These are phyloP conservation scores for Lasioglossum calceatum DNA, from an alignment of 2,888 invertebrate species.

Conservation along the genomic window DNA sequence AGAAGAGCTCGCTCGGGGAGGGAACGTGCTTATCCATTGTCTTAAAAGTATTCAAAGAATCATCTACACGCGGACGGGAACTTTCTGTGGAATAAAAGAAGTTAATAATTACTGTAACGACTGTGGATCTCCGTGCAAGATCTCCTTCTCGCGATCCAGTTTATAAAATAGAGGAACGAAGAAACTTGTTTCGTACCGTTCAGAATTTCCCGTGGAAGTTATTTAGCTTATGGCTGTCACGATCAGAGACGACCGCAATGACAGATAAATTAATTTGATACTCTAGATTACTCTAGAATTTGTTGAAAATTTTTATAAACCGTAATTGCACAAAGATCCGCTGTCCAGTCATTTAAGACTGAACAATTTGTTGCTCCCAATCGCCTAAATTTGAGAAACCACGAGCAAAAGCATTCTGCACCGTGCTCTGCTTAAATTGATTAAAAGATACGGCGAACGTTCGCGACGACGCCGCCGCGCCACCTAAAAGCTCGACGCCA, in stretches of 20 bases:
- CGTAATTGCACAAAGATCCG: too few relatives aligned
- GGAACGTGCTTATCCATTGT: neutral
- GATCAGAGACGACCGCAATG: too few relatives aligned
- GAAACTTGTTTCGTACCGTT: neutral
- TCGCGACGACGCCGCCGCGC: neutral
- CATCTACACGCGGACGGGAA: neutral
- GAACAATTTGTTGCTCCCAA: neutral
- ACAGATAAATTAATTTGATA: too few relatives aligned
- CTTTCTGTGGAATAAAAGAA: neutral
- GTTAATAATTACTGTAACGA: neutral
- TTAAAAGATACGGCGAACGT: neutral
- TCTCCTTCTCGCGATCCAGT: too few relatives aligned
- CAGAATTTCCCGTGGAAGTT: neutral
- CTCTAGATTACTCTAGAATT: too few relatives aligned
- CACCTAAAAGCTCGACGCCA: neutral
- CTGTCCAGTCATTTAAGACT: too few relatives aligned
- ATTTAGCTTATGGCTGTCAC: too few relatives aligned
- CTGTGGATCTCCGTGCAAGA: neutral
- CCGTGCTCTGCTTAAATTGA: neutral
- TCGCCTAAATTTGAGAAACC: neutral
- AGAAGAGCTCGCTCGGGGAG: neutral
- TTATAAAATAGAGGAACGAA: neutral
- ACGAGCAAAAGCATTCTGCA: neutral
- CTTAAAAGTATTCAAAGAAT: neutral
- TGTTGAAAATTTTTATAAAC: too few relatives aligned